A percentile compares a stretch with the other conserved stretches of the same genome.
phyloP scores from a whole-genome alignment of 2,888 invertebrate genomes.

The Pseudoips prasinana region DNA sequence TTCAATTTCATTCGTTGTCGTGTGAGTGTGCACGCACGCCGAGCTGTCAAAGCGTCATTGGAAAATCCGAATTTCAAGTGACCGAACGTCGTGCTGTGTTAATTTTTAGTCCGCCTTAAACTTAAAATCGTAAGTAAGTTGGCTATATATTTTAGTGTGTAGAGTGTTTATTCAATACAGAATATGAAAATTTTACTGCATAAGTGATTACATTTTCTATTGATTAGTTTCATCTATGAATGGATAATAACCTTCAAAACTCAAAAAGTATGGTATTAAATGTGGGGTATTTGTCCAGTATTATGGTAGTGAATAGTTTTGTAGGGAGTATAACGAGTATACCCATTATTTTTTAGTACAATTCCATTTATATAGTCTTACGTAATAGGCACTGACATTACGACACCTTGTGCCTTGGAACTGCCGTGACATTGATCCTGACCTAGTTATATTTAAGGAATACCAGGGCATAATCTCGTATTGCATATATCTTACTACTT shows the following conservation, averaged over 20 bases:
- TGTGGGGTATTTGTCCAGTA: too few relatives aligned
- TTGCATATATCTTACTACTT: neutral
- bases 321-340: too few relatives aligned
- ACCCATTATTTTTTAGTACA: too few relatives aligned
- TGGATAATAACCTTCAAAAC: constrained; percentile 11
- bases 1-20: constrained; percentile 24
- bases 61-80: constrained; percentile 31
- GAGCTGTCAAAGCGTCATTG: constrained; percentile 16
- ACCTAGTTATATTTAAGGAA: constrained; percentile 46
- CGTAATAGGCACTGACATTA: constrained; percentile 61
- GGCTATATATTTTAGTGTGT: too few relatives aligned
- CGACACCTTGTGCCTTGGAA: constrained; percentile 63
- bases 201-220: too few relatives aligned
- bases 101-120: constrained; percentile 10
- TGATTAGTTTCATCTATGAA: constrained; percentile 15
- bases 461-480: constrained; percentile 13
- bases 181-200: too few relatives aligned
- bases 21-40: constrained; percentile 4
- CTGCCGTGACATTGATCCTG: constrained; percentile 76
- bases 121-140: constrained; percentile 37
- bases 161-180: too few relatives aligned
- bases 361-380: constrained; percentile 43
- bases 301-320: too few relatives aligned
- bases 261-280: too few relatives aligned
- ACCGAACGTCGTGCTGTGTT: constrained; percentile 25